Evolutionary conservation across 2,888 invertebrate genomes (phyloP).

Genomic region (Eupithecia exiguata): DNA sequence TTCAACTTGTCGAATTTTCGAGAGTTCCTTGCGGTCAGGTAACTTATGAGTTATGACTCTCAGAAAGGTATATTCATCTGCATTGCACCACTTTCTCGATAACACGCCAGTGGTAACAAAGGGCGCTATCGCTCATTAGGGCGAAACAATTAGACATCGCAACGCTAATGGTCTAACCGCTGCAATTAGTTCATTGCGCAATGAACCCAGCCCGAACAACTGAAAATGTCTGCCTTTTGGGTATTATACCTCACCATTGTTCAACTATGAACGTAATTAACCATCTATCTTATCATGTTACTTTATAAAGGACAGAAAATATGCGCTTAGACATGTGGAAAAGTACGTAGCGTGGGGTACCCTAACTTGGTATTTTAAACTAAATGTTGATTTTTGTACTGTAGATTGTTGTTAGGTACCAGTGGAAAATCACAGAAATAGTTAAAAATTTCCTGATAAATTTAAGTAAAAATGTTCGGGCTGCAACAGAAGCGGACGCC

Average conservation of each 20-base stretch:
- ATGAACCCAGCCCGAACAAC: slow-evolving; percentile 34
- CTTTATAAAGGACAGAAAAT: neutral
- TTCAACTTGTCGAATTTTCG: neutral
- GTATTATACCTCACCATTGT: neutral
- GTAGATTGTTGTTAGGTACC: neutral
- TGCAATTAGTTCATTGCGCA: slow-evolving; percentile 45
- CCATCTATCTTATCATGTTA: neutral
- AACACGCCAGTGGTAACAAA: slow-evolving; percentile 43
- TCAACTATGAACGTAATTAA: neutral
- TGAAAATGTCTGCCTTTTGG: slow-evolving; percentile 14
- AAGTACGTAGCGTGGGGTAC: neutral
- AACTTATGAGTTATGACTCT: neutral
- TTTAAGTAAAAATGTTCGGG: slow-evolving; percentile 62
- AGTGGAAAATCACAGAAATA: neutral
- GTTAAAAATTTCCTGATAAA: neutral
- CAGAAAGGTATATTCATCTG: neutral
- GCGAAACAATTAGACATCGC: slow-evolving; percentile 46
- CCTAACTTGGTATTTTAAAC: neutral
- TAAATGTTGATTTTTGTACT: neutral
- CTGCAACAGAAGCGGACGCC: slow-evolving; percentile 78
- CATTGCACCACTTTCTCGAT: slow-evolving; percentile 26
- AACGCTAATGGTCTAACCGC: slow-evolving; percentile 43
- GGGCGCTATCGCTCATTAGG: slow-evolving; percentile 48
- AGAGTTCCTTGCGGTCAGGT: neutral
- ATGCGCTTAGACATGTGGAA: neutral